Conservation (phyloP, 2,113 vertebrate species). For the Atrichornis clamosus region DNA sequence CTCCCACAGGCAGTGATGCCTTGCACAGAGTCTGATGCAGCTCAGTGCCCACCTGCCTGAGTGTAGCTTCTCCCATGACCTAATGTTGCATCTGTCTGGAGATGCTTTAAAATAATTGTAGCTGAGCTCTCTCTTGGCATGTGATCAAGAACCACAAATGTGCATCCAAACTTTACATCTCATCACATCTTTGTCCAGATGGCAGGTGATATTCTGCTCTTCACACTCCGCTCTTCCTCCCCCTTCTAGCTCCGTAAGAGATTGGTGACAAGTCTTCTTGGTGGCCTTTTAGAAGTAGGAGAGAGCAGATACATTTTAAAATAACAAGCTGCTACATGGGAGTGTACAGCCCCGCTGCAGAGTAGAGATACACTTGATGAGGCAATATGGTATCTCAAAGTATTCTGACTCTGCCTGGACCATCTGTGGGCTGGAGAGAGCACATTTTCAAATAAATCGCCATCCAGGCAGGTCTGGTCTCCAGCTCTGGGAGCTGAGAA, state of each 20-base stretch:
- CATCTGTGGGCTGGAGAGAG: conserved; percentile 26
- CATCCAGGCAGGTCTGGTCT: neutral
- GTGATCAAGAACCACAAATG: conserved; percentile 7
- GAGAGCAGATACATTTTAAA: conserved; percentile 46
- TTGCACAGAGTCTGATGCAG: neutral
- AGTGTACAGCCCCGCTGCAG: neutral
- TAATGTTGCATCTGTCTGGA: neutral
- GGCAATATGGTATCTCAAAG: conserved; percentile 42
- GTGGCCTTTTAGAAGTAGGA: conserved; percentile 59
- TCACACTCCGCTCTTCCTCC: conserved; percentile 61
- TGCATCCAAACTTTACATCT: conserved; percentile 53
- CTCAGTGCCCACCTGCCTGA: neutral
- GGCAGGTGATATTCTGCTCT: conserved; percentile 65
- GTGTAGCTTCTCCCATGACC: neutral
- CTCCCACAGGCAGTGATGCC: neutral
- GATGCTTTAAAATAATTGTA: conserved; percentile 9
- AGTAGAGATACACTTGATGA: conserved; percentile 16
- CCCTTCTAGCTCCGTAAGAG: conserved; percentile 30
- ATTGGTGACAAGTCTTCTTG: conserved; percentile 40
- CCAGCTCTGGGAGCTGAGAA: neutral
- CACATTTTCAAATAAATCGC: conserved; percentile 23
- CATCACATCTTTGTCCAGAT: conserved; percentile 61
- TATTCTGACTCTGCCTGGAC: neutral
- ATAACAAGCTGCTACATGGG: conserved; percentile 56
- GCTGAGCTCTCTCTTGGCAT: conserved; percentile 32